phyloP scores from a whole-genome alignment of 1,140 invertebrate species.

The Drosophila sturtevanti region DNA sequence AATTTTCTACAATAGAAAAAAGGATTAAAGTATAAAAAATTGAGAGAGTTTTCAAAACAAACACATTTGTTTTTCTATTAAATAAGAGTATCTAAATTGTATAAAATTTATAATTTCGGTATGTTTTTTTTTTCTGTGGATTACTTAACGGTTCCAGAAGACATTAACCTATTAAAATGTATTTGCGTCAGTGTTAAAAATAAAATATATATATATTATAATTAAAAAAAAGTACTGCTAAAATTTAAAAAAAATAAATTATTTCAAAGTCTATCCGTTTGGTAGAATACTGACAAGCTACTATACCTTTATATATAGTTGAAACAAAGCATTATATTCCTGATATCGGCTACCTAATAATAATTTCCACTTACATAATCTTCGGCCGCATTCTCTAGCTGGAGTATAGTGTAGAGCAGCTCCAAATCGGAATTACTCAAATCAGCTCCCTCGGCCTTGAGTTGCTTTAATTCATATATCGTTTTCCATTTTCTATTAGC shows the following conservation, averaged over 20 bases:
- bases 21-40: background rate
- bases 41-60: background rate
- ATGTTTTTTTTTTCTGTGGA: background rate
- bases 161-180: background rate
- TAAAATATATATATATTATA: background rate
- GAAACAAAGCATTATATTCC: background rate
- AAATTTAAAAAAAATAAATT: background rate
- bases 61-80: too few species aligned
- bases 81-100: too few species aligned
- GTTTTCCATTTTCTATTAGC: conserved; percentile 83
- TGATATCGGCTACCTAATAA: too few species aligned
- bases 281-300: background rate
- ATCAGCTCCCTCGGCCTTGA: conserved; percentile 83
- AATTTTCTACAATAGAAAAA: conserved; percentile 80
- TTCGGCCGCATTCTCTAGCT: conserved; percentile 85
- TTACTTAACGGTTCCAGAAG: conserved; percentile 3
- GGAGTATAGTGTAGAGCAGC: conserved; percentile 84
- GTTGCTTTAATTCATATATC: conserved; percentile 83
- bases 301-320: background rate
- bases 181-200: background rate
- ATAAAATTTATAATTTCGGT: too few species aligned
- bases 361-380: conserved; percentile 83
- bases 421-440: conserved; percentile 84
- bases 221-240: background rate
- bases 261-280: background rate